phyloP scores from a whole-genome alignment of 2,797 vertebrate species.

The Onychomys leucogaster region DNA sequence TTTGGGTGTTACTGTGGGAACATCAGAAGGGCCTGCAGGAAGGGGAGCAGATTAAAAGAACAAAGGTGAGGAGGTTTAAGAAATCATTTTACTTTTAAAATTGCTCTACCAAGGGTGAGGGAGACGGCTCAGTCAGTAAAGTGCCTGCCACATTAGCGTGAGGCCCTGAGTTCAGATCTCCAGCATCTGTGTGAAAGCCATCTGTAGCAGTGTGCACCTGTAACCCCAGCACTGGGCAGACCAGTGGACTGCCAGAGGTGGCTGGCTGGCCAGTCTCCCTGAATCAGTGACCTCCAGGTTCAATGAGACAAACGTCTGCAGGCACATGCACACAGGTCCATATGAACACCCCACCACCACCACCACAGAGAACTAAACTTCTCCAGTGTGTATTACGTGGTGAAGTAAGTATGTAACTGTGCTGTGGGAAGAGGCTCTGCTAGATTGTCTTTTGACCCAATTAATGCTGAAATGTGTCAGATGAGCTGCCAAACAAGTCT shows the following conservation, averaged over 20 bases:
- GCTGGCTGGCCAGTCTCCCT: not conserved
- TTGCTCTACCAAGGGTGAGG: not conserved
- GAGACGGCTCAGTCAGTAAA: not conserved
- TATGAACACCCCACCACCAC: not conserved
- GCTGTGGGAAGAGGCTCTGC: constrained; percentile 13
- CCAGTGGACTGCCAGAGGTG: not conserved
- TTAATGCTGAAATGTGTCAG: constrained; percentile 52
- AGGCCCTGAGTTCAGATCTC: not conserved
- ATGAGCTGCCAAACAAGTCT: constrained; percentile 45
- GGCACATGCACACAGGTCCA: not conserved
- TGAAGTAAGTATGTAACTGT: not conserved
- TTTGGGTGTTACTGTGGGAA: not conserved
- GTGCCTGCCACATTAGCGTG: not conserved
- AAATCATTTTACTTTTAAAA: constrained; percentile 32
- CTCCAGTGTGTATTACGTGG: not conserved
- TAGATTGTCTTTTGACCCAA: constrained; percentile 67
- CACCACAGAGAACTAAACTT: not conserved
- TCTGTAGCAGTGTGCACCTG: not conserved
- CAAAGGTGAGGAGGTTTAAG: not conserved
- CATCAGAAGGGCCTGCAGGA: not conserved
- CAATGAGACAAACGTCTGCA: not conserved
- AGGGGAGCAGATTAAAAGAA: constrained; percentile 1
- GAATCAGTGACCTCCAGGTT: not conserved
- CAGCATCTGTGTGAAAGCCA: not conserved
- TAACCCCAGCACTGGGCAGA: not conserved